Percentiles rank a stretch among this genome's conserved stretches.
These are phyloP conservation scores for Agrotis segetum DNA, from an alignment of 2,888 invertebrate species.

Conservation along the genomic window DNA sequence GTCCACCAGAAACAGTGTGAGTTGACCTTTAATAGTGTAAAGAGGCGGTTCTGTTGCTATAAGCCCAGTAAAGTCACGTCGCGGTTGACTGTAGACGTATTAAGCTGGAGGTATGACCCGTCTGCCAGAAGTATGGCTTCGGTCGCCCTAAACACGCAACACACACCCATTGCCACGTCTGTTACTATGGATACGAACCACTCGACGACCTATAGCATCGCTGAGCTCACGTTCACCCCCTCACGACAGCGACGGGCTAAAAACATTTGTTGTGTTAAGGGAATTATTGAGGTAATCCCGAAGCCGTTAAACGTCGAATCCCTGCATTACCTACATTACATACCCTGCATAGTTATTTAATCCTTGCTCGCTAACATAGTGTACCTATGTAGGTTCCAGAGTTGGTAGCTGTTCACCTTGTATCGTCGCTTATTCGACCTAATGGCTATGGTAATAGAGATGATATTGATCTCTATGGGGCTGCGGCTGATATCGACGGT, in stretches of 20 bases:
- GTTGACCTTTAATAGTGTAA: conserved; percentile 78
- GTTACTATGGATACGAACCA: conserved; percentile 69
- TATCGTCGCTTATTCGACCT: conserved; percentile 76
- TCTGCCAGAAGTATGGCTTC: conserved; percentile 83
- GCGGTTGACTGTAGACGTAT: conserved; percentile 76
- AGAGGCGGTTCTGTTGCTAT: conserved; percentile 71
- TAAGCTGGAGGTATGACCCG: conserved; percentile 81
- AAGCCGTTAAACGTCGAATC: conserved; percentile 89
- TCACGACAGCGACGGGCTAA: conserved; percentile 77
- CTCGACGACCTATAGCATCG: conserved; percentile 70
- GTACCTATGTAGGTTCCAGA: conserved; percentile 71
- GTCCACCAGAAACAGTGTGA: conserved; percentile 51
- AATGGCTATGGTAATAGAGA: conserved; percentile 80
- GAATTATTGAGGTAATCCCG: conserved; percentile 89
- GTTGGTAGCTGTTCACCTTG: conserved; percentile 68
- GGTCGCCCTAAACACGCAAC: conserved; percentile 73
- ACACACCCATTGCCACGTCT: conserved; percentile 68
- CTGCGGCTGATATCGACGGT: conserved; percentile 78
- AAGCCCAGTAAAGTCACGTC: conserved; percentile 78
- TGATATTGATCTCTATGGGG: conserved; percentile 76
- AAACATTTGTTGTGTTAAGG: conserved; percentile 89
- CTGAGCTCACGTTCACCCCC: conserved; percentile 63
- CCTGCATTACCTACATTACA: conserved; percentile 89
- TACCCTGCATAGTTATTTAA: conserved; percentile 88
- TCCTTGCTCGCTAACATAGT: conserved; percentile 84